Evolutionary conservation across 2,888 invertebrate species (phyloP), one percentile per base, ranked within the genome.

Genomic region (Prenolepis imparis): DNA sequence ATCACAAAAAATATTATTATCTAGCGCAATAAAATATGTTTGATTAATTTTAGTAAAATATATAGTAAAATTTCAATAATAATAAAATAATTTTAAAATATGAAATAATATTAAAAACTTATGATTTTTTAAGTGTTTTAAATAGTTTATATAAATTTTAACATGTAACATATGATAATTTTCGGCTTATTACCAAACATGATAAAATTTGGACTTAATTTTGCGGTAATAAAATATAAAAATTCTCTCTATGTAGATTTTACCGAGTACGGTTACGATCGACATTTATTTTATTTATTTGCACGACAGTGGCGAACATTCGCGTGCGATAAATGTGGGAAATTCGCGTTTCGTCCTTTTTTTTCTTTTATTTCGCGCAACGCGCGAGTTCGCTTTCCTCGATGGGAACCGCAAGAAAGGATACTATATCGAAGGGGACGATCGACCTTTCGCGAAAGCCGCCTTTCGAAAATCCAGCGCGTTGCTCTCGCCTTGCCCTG

Each of bases 391-490:
- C 57, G 82, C 90, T 90, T 90, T 90, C 52, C 89, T 84, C 90
- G 85, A 70, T 74, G 72, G 48, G 59, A 82, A 67, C 24, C 44
- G 75, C 52, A 28, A 3, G 52, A 52, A n/a, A 52, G 77, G 84
- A 84, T 83, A 82, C 28, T 28, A 28, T 85, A 88, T 80, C 84
- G 74, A 75, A 75, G 75, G 78, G 68, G 84, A 85, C 86, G 85
- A 88, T 86, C 89, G 90, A 90, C 89, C 88, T 90, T 90, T 90
- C 52, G 52, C 52, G 52, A 82, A 68, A 85, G 70, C 63, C 59
- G 90, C 89, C 90, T 90, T 90, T 90, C 90, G 89, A 90, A 87
- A 90, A 90, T 89, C 78, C 86, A 83, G 72, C 57, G 63, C 28
- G 28, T 28, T 28, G 28, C 77, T 64, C 74, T 63, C 70, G 68